Percentiles rank a stretch among this genome's conserved stretches.
Conservation (phyloP, 2,797 vertebrate species). For the Muscicapa striata region DNA sequence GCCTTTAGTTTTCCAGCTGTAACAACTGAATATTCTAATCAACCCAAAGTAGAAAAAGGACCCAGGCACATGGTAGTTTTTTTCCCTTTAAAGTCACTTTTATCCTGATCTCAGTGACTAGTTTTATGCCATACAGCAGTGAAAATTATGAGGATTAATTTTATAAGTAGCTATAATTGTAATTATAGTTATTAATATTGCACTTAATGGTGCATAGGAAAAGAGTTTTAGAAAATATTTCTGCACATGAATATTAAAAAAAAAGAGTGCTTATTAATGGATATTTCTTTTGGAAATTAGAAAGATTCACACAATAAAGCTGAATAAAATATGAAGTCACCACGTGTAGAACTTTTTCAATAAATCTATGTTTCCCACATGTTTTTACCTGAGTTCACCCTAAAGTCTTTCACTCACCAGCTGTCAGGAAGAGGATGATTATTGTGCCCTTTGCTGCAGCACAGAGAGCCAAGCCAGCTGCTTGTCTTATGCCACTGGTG, state of each 20-base stretch:
- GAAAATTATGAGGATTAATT: background rate
- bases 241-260: background rate
- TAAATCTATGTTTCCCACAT: background rate
- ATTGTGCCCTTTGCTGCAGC: background rate
- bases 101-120: background rate
- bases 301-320: background rate
- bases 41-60: background rate
- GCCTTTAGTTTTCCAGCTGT: background rate
- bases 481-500: rapidly evolving
- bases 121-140: background rate
- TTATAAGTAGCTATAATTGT: background rate
- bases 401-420: background rate
- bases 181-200: background rate
- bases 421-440: background rate
- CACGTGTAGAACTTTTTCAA: background rate
- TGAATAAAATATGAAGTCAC: background rate
- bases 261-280: background rate
- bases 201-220: background rate
- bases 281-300: background rate
- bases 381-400: background rate
- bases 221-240: background rate
- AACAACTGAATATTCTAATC: background rate
- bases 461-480: background rate
- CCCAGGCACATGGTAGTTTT: rapidly evolving
- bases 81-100: background rate